phyloP scores from a whole-genome alignment of 2,113 vertebrate genomes.

The Eulemur rufifrons region DNA sequence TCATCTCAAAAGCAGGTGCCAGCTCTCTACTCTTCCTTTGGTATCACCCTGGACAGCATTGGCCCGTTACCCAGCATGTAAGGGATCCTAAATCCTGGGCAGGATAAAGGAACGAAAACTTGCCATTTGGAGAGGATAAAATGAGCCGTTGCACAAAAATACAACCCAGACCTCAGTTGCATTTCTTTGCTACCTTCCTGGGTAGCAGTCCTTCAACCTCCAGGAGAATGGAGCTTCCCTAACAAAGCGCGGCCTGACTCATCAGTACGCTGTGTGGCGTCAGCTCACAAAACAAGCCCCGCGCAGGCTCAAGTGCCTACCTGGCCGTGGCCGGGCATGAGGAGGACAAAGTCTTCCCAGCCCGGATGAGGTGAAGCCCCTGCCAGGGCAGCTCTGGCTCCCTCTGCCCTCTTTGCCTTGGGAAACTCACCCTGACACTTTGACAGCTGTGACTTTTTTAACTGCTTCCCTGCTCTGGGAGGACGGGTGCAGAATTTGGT shows the following conservation, averaged over 20 bases:
- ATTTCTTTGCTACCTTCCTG: not conserved
- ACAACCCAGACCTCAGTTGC: not conserved
- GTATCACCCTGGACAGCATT: not conserved
- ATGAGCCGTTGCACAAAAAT: not conserved
- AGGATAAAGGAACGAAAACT: not conserved
- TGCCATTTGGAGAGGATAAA: not conserved
- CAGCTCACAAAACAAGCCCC: not conserved
- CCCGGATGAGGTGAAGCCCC: not conserved
- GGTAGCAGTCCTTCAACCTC: not conserved
- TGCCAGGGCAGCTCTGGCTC: not conserved
- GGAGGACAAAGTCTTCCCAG: not conserved
- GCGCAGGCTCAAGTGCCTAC: not conserved
- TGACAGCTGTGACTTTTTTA: not conserved
- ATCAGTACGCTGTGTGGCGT: not conserved
- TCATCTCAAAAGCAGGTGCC: not conserved
- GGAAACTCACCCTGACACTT: not conserved
- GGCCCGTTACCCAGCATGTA: not conserved
- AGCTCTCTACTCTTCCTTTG: not conserved
- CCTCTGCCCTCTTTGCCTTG: not conserved
- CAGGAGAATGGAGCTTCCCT: not conserved
- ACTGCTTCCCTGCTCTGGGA: not conserved
- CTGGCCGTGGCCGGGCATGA: not conserved
- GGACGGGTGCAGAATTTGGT: not conserved
- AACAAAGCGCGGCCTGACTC: not conserved
- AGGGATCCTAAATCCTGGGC: not conserved